Evolutionary conservation across 2,888 invertebrate species (phyloP).

Genomic region (Ferrisia virgata): DNA sequence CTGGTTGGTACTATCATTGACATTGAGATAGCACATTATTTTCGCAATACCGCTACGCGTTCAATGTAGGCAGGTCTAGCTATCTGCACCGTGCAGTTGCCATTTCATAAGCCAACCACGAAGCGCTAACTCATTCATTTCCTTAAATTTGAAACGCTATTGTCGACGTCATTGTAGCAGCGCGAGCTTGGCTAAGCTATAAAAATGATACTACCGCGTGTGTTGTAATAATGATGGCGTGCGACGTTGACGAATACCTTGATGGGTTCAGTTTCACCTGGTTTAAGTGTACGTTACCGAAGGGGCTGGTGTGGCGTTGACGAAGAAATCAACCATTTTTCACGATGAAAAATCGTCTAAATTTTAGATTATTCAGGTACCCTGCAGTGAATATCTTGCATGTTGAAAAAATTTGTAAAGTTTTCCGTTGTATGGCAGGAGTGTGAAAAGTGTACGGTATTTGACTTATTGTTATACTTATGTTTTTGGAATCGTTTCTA

Average conservation of each 20-base stretch:
- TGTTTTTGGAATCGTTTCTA: not conserved
- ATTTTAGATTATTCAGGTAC: no score
- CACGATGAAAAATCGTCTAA: no score
- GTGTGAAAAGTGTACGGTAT: no score
- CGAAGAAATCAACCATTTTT: not conserved
- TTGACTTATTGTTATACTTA: no score
- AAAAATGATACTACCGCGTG: slow-evolving; percentile 10
- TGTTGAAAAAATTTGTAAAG: no score
- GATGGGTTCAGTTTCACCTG: not conserved
- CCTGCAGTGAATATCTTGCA: no score
- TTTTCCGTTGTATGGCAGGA: no score
- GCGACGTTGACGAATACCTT: not conserved
- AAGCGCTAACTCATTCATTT: slow-evolving; percentile 5
- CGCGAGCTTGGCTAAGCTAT: not conserved
- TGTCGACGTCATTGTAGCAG: not conserved
- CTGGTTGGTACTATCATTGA: no score
- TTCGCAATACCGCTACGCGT: not conserved
- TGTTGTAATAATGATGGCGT: not conserved
- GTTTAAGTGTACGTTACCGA: no score
- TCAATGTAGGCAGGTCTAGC: no score
- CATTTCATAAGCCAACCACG: not conserved
- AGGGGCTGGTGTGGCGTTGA: not conserved
- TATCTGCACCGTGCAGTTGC: not conserved
- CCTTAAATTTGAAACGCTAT: slow-evolving; percentile 21
- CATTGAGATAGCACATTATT: slow-evolving; percentile 25